A percentile compares a stretch with the other conserved stretches of the same genome.
phyloP scores from a whole-genome alignment of 2,113 vertebrate species.

The Ammodytes dubius region DNA sequence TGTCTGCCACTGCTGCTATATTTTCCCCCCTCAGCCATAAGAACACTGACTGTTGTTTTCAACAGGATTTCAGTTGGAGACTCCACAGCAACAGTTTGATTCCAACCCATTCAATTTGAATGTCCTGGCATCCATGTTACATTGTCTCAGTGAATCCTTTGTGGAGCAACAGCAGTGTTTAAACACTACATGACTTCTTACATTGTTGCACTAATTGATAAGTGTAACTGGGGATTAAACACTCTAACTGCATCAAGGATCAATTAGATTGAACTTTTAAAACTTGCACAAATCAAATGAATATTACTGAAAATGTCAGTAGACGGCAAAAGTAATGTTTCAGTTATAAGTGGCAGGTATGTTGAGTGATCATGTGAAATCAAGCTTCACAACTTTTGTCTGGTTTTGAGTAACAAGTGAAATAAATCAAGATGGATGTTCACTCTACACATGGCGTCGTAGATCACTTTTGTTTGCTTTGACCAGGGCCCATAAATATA shows the following conservation, averaged over 20 bases:
- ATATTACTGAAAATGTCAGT: not conserved
- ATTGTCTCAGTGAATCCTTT: not conserved
- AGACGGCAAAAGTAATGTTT: not conserved
- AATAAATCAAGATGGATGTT: slow-evolving; percentile 24
- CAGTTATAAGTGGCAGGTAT: not conserved
- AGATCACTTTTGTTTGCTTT: slow-evolving; percentile 10
- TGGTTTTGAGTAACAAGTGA: slow-evolving; percentile 11
- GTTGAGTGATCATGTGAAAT: slow-evolving; percentile 14
- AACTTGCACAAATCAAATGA: not conserved
- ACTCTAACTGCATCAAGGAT: not conserved
- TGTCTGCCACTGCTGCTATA: slow-evolving; percentile 32
- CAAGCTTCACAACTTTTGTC: not conserved
- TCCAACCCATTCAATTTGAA: not conserved
- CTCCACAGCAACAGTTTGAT: slow-evolving; percentile 1
- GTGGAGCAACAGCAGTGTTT: not conserved
- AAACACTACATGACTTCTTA: slow-evolving; percentile 13
- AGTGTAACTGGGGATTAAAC: not conserved
- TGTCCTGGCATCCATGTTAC: not conserved
- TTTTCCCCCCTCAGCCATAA: not conserved
- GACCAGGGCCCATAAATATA: not conserved
- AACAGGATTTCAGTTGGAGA: slow-evolving; percentile 17
- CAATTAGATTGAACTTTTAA: not conserved
- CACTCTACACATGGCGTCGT: not conserved
- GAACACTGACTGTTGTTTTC: not conserved
- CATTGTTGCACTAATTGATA: not conserved